These are phyloP conservation scores for Poeciliopsis retropinna DNA, from an alignment of 2,113 vertebrate species.

Conservation along the genomic window DNA sequence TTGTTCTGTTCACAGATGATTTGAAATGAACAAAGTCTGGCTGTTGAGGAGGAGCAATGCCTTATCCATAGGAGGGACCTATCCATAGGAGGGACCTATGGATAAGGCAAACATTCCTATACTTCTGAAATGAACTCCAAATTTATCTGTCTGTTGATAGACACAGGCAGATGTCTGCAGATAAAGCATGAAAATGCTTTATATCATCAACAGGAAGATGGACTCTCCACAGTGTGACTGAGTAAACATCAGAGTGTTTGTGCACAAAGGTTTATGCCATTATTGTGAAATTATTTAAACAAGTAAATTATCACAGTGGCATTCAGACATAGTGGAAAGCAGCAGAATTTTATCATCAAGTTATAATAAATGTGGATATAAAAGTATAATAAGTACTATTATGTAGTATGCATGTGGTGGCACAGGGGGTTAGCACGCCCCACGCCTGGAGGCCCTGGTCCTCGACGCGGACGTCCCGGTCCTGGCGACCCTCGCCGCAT, in stretches of 20 bases:
- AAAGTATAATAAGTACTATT: background rate
- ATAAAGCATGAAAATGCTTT: background rate
- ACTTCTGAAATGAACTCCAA: background rate
- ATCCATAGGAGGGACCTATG: background rate
- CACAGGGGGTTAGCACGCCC: too few species aligned
- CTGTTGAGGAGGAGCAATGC: background rate
- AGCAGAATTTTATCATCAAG: conserved; percentile 12
- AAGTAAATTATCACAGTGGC: background rate
- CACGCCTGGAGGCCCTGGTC: too few species aligned
- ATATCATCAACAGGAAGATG: conserved; percentile 11
- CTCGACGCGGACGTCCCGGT: too few species aligned
- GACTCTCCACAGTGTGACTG: conserved; percentile 10
- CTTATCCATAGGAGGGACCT: background rate
- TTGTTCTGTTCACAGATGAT: background rate
- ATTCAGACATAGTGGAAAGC: conserved; percentile 14
- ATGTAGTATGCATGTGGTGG: too few species aligned
- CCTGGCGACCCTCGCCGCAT: too few species aligned
- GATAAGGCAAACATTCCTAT: background rate
- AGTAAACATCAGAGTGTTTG: conserved; percentile 22
- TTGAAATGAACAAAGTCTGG: background rate
- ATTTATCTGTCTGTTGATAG: background rate
- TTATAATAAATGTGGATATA: background rate
- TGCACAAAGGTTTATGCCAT: conserved; percentile 25
- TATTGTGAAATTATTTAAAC: background rate
- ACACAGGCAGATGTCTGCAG: too few species aligned